phyloP scores from a whole-genome alignment of 2,113 vertebrate species.

The Pygoscelis adeliae region DNA sequence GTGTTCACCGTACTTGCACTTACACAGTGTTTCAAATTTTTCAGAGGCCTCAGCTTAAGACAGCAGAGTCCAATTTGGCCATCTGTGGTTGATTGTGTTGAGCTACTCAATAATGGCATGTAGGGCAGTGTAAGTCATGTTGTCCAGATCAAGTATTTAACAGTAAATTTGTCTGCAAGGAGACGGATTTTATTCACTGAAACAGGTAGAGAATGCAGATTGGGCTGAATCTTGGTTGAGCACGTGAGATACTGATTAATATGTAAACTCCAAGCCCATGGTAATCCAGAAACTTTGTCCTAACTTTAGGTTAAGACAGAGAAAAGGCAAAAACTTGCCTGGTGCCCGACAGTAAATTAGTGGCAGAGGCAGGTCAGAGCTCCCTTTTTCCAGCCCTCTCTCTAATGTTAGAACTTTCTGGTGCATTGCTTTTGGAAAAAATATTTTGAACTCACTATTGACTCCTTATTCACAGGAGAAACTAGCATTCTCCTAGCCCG shows the following conservation, averaged over 20 bases:
- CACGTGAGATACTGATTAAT: neutral
- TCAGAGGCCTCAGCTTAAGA: neutral
- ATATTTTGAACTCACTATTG: neutral
- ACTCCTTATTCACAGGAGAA: neutral
- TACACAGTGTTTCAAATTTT: neutral
- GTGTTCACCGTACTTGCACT: neutral
- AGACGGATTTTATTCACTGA: neutral
- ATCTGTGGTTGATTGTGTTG: neutral
- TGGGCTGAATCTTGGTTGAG: neutral
- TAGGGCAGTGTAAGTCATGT: neutral
- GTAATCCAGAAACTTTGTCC: neutral
- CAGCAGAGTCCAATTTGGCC: neutral
- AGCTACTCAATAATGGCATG: neutral
- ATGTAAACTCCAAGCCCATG: accelerated
- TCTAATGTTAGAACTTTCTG: neutral
- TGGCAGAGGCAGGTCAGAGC: neutral
- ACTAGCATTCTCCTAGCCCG: neutral
- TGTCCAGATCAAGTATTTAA: neutral
- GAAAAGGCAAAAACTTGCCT: neutral
- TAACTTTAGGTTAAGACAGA: neutral
- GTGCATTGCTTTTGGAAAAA: neutral
- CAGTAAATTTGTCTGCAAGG: neutral
- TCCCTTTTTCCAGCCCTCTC: neutral
- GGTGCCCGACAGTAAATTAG: neutral
- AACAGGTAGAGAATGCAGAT: neutral